Percentiles rank a stretch among this genome's conserved stretches.
These are phyloP conservation scores for Bacillus rossius DNA, from an alignment of 1,140 invertebrate genomes.

Conservation along the genomic window DNA sequence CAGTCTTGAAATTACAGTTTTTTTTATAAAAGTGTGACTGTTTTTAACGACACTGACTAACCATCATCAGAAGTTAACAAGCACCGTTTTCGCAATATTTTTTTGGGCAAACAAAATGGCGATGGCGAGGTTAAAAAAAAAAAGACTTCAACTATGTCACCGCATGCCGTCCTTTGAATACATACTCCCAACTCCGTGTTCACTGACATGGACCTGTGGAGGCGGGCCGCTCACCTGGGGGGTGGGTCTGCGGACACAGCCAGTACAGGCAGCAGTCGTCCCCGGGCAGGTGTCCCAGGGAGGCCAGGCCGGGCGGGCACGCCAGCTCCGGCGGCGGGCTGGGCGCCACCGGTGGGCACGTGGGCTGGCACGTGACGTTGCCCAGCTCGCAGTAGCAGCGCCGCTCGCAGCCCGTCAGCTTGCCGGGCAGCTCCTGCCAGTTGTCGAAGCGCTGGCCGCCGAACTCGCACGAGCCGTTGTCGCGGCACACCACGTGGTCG, in stretches of 20 bases:
- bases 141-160: no score
- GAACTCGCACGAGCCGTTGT: conserved; percentile 70
- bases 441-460: conserved; percentile 55
- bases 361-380: conserved; percentile 72
- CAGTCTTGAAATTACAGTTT: no score
- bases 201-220: no score
- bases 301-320: conserved; percentile 60
- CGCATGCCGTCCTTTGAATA: no score
- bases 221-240: background rate
- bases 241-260: conserved; percentile 46
- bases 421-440: conserved; percentile 50
- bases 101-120: no score
- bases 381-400: conserved; percentile 83
- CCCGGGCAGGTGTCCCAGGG: conserved; percentile 56
- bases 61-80: no score
- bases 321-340: conserved; percentile 63
- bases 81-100: no score
- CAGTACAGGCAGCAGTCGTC: conserved; percentile 75
- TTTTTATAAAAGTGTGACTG: no score
- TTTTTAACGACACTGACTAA: no score
- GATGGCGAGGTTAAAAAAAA: no score
- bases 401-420: conserved; percentile 73
- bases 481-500: conserved; percentile 63
- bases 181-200: no score
- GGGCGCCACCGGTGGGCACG: conserved; percentile 67